Evolutionary conservation across 2,797 vertebrate species (phyloP), one percentile per base, ranked within the genome.

Genomic region (Cephalopachus bancanus): DNA sequence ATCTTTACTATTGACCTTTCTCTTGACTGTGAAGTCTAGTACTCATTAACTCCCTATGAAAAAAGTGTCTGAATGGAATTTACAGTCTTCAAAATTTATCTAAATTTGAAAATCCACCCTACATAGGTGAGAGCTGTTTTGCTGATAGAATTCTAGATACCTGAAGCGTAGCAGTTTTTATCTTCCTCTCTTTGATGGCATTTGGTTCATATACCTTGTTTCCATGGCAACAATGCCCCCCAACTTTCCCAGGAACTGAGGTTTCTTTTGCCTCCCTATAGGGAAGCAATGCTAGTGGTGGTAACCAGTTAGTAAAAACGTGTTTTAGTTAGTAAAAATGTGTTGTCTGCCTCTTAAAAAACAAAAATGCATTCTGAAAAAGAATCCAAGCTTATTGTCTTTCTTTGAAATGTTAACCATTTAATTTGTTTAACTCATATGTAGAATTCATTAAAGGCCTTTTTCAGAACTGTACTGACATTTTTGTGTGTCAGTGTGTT

Each of bases 1-100:
- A 65, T 75, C 24, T 93, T 91, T 88, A n/a, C 16, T 88, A 19
- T 76, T 86, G 87, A 69, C 7, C 19, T 72, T 96, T 91, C 22
- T 83, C 26, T 95, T 93, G 17, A 14, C 33, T 89, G 7, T 30
- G 51, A 57, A 89, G 64, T 76, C 10, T n/a, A 93, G 1, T 69
- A 26, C 6, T 94, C 86, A 90, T 88, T 95, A 96, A 37, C 30
- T 67, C 0, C 28, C 28, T 92, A 2, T 67, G 37, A 14, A 62
- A 92, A 96, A 95, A 26, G 53, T 74, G 9, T 91, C n/a, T 92
- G 60, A 91, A 92, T 87, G 65, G 44, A 84, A 92, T 78, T 92
- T 78, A 57, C 3, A 93, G 26, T 59, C 53, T 85, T 95, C 15
- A 83, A 72, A 85, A 86, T 86, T 44, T 91, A 91, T 83, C 62